Percentiles rank a stretch among this genome's conserved stretches.
These are phyloP conservation scores for Sycobia sp. DNA, from an alignment of 1,140 invertebrate genomes.

Conservation along the genomic window DNA sequence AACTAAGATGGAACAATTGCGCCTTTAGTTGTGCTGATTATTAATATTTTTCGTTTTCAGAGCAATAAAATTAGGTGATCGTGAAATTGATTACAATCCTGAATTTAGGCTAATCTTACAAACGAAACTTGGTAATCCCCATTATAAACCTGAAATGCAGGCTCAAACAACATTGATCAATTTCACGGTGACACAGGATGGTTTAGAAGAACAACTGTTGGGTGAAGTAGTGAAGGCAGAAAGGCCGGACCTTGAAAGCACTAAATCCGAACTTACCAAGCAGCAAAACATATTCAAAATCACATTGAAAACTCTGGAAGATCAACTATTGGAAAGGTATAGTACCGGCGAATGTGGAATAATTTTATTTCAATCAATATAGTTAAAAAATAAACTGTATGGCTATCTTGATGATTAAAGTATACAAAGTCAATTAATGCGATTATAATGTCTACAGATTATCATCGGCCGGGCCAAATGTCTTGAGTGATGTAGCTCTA, in stretches of 20 bases:
- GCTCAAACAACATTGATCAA: conserved; percentile 94
- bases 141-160: conserved; percentile 96
- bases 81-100: conserved; percentile 86
- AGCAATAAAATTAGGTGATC: conserved; percentile 85
- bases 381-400: too few species aligned
- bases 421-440: too few species aligned
- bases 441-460: conserved; percentile 62
- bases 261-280: conserved; percentile 78
- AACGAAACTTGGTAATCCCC: conserved; percentile 93
- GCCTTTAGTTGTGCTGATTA: too few species aligned
- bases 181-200: conserved; percentile 92
- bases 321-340: conserved; percentile 76
- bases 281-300: conserved; percentile 97
- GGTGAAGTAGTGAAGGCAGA: conserved; percentile 94
- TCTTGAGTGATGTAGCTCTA: conserved; percentile 86
- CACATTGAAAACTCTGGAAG: conserved; percentile 86
- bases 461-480: conserved; percentile 87
- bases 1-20: too few species aligned
- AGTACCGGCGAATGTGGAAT: too few species aligned
- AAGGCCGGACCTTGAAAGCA: conserved; percentile 85
- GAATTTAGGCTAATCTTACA: conserved; percentile 88
- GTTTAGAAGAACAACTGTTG: conserved; percentile 90
- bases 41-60: conserved; percentile 45
- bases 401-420: too few species aligned
- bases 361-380: too few species aligned